Percentiles rank a stretch among this genome's conserved stretches.
Evolutionary conservation across 2,888 invertebrate species (phyloP).

Genomic region (Aporophyla lueneburgensis): DNA sequence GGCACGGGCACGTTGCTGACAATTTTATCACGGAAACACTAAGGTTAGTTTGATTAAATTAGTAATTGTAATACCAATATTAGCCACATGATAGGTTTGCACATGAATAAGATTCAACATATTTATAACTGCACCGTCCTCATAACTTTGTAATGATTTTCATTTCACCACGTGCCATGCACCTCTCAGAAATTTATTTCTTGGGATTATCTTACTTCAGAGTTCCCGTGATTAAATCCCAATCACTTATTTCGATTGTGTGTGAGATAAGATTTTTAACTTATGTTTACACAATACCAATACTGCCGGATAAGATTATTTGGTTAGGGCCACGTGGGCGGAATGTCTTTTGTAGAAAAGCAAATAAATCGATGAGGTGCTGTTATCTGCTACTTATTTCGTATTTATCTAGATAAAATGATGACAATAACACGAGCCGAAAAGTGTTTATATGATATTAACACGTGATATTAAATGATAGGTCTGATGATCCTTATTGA

Average conservation of each 20-base stretch:
- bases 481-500: conserved; percentile 74
- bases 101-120: background rate
- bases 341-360: conserved; percentile 47
- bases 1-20: too few relatives aligned
- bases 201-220: background rate
- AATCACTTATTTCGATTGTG: conserved; percentile 33
- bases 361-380: conserved; percentile 52
- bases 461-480: conserved; percentile 85
- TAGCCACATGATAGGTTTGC: background rate
- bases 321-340: conserved; percentile 61
- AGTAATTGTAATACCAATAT: background rate
- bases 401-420: conserved; percentile 69
- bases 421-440: conserved; percentile 87
- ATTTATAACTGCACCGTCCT: background rate
- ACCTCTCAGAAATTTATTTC: too few relatives aligned
- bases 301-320: conserved; percentile 70
- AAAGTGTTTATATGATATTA: conserved; percentile 83
- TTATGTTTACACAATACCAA: conserved; percentile 27
- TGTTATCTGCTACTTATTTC: conserved; percentile 35
- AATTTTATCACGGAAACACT: too few relatives aligned
- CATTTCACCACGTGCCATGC: conserved; percentile 25
- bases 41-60: conserved; percentile 7
- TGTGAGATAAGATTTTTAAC: conserved; percentile 44
- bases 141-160: background rate
- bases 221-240: conserved; percentile 16